These are phyloP conservation scores for Odontesthes bonariensis DNA, from an alignment of 2,113 vertebrate species.

Conservation along the genomic window DNA sequence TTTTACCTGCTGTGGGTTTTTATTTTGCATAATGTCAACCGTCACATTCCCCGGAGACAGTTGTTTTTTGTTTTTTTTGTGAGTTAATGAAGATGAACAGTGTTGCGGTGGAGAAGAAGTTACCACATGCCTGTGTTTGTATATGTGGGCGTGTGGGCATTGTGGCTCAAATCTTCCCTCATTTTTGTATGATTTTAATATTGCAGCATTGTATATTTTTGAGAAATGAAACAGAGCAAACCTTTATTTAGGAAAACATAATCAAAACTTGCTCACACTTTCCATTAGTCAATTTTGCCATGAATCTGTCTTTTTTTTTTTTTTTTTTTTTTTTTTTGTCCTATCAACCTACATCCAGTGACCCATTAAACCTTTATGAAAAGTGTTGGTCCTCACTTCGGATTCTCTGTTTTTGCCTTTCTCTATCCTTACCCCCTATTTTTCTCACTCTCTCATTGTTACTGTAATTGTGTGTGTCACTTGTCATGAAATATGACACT, in stretches of 20 bases:
- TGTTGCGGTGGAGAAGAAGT: constrained; percentile 7
- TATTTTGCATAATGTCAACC: constrained; percentile 58
- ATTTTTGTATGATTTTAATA: constrained; percentile 1
- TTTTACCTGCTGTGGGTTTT: constrained; percentile 20
- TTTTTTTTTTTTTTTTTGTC: too few species aligned
- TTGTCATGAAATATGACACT: constrained; percentile 69
- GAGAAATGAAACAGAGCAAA: too few species aligned
- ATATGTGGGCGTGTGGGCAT: constrained; percentile 6
- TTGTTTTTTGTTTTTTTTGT: constrained; percentile 30
- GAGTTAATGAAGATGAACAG: constrained; percentile 2
- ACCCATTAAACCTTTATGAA: constrained; percentile 10
- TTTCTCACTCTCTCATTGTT: neutral
- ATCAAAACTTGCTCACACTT: too few species aligned
- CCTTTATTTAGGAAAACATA: neutral
- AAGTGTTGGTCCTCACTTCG: constrained; percentile 39
- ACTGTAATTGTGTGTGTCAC: constrained; percentile 58
- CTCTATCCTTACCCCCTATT: neutral
- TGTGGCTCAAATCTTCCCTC: neutral
- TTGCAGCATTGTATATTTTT: neutral
- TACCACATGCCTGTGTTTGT: neutral
- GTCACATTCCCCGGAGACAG: constrained; percentile 42
- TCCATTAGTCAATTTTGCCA: too few species aligned
- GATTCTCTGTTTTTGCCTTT: neutral
- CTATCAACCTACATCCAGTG: constrained; percentile 42
- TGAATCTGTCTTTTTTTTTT: too few species aligned